Evolutionary conservation across 2,888 invertebrate genomes (phyloP).

Genomic region (Parnassius apollo): DNA sequence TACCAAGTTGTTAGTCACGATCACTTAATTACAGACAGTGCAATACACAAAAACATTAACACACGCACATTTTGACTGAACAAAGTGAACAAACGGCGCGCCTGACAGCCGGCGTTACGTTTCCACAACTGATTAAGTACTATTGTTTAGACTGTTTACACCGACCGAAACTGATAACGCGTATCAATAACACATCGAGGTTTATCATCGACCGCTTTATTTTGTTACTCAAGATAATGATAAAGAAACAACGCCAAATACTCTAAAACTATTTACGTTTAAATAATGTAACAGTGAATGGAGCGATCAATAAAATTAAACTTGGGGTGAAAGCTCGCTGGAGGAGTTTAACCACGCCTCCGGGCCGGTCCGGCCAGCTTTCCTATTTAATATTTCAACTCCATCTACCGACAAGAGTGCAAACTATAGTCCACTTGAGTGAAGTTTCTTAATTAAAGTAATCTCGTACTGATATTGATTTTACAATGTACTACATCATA

Average conservation of each 20-base stretch:
- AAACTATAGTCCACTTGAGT: slow-evolving; percentile 26
- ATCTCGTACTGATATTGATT: slow-evolving; percentile 24
- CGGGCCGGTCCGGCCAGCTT: slow-evolving; percentile 45
- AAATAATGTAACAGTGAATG: slow-evolving; percentile 37
- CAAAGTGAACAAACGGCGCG: slow-evolving; percentile 55
- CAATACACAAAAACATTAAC: slow-evolving; percentile 34
- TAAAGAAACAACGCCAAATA: slow-evolving; percentile 49
- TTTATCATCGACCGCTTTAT: slow-evolving; percentile 36
- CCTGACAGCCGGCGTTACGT: slow-evolving; percentile 45
- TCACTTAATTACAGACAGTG: slow-evolving; percentile 28
- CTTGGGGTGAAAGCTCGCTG: slow-evolving; percentile 64
- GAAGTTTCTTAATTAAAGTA: slow-evolving; percentile 10
- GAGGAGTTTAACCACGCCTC: slow-evolving; percentile 57
- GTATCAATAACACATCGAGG: slow-evolving; percentile 47
- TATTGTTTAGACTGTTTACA: slow-evolving; percentile 52
- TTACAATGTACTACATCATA: background rate
- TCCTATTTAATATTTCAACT: slow-evolving; percentile 38
- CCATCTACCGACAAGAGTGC: slow-evolving; percentile 51
- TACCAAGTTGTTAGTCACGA: slow-evolving; percentile 24
- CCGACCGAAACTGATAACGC: slow-evolving; percentile 36
- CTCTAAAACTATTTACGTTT: slow-evolving; percentile 53
- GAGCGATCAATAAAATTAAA: slow-evolving; percentile 64
- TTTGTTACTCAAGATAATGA: slow-evolving; percentile 33
- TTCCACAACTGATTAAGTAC: slow-evolving; percentile 53
- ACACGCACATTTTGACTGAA: slow-evolving; percentile 39